These are phyloP conservation scores for Anarhynchus alexandrinus DNA, from an alignment of 2,113 vertebrate species.

Conservation along the genomic window DNA sequence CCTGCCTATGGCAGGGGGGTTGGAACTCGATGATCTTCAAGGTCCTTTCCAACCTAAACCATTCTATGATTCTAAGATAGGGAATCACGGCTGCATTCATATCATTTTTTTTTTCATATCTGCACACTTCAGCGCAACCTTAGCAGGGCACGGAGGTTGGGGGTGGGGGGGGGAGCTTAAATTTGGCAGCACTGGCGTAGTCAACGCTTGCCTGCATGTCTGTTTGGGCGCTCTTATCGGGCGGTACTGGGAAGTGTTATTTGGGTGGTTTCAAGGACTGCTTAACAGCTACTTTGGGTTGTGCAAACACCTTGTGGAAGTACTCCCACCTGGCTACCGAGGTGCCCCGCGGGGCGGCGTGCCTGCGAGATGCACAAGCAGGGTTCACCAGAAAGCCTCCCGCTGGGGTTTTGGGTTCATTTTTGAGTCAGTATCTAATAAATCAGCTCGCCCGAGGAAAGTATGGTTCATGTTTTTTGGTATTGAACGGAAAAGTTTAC, in stretches of 20 bases:
- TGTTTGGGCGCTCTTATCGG: background rate
- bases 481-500: background rate
- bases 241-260: background rate
- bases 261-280: background rate
- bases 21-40: no score
- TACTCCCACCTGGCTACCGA: accelerated
- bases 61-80: no score
- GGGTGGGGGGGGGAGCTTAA: accelerated
- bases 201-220: background rate
- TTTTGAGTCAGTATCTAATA: background rate
- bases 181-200: background rate
- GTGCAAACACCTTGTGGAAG: background rate
- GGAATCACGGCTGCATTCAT: background rate
- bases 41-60: no score
- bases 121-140: background rate
- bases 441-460: background rate
- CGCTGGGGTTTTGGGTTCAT: background rate
- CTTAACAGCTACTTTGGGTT: background rate
- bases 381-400: no score
- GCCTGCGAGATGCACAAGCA: background rate
- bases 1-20: no score
- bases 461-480: background rate
- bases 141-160: background rate
- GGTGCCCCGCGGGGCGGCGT: accelerated
- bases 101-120: background rate